Percentiles rank a stretch among this genome's conserved stretches.
phyloP scores from a whole-genome alignment of 1,140 invertebrate species.

The Drosophila micromelanica region DNA sequence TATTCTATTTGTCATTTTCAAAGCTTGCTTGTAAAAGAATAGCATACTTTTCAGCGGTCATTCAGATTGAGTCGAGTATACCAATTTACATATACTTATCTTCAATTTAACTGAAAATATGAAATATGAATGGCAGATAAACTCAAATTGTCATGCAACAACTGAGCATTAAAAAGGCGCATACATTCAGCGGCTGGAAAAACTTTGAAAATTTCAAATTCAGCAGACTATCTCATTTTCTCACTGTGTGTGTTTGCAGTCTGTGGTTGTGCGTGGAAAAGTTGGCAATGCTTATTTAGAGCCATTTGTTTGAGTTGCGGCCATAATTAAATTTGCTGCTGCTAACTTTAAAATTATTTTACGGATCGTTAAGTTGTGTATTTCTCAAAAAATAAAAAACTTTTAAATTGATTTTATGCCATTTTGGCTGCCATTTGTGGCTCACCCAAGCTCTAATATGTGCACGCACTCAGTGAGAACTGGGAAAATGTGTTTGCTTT shows the following conservation, averaged over 20 bases:
- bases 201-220: slow-evolving; percentile 50
- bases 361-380: slow-evolving; percentile 38
- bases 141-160: slow-evolving; percentile 28
- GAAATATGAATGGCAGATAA: slow-evolving; percentile 4
- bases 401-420: slow-evolving; percentile 58
- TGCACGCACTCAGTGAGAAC: slow-evolving; percentile 15
- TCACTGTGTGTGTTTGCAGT: neutral
- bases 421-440: slow-evolving; percentile 45
- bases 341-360: slow-evolving; percentile 58
- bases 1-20: too few relatives aligned
- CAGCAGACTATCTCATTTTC: neutral
- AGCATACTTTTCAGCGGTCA: neutral
- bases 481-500: slow-evolving; percentile 45
- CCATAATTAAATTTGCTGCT: slow-evolving; percentile 60
- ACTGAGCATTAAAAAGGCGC: slow-evolving; percentile 68
- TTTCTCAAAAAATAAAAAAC: slow-evolving; percentile 10
- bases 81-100: neutral
- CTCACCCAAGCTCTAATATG: slow-evolving; percentile 6
- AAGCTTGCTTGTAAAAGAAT: neutral
- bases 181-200: slow-evolving; percentile 54
- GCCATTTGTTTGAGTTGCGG: slow-evolving; percentile 69
- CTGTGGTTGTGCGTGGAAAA: slow-evolving; percentile 17
- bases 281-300: slow-evolving; percentile 64
- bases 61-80: neutral
- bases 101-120: neutral